These are phyloP conservation scores for Chrysocyon brachyurus DNA, from an alignment of 2,797 vertebrate genomes.

Conservation along the genomic window DNA sequence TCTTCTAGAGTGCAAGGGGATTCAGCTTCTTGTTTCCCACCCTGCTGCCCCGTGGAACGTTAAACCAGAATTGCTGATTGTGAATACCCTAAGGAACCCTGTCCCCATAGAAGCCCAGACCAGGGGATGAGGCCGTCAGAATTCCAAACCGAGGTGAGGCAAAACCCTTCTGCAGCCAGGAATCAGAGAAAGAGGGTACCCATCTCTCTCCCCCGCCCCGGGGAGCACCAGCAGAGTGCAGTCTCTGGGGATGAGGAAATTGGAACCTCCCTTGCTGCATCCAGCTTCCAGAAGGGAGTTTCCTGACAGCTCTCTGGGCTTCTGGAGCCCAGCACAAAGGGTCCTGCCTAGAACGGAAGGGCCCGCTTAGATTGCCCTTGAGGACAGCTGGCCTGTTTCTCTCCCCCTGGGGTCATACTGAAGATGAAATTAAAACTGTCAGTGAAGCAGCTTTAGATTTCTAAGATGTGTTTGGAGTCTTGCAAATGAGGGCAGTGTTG, in stretches of 20 bases:
- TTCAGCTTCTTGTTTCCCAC: not conserved
- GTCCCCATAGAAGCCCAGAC: not conserved
- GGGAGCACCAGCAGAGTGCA: not conserved
- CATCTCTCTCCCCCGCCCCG: not conserved
- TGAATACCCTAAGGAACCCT: not conserved
- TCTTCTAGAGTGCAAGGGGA: not conserved
- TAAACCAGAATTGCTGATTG: rapidly evolving
- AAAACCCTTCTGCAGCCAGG: not conserved
- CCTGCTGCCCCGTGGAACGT: too few relatives aligned
- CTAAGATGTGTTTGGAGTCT: not conserved
- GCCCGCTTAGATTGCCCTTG: rapidly evolving
- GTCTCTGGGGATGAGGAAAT: rapidly evolving
- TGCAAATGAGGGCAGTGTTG: not conserved
- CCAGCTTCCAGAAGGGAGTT: not conserved
- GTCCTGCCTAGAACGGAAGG: not conserved
- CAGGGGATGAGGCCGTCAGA: not conserved
- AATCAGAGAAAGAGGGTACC: not conserved
- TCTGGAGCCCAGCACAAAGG: not conserved
- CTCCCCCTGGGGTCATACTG: not conserved
- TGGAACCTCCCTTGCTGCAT: not conserved
- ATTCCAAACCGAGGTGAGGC: not conserved
- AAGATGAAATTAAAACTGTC: not conserved
- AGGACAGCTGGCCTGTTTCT: not conserved
- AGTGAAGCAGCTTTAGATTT: not conserved
- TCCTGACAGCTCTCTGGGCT: not conserved